Evolutionary conservation across 2,888 invertebrate species (phyloP), one percentile per base, ranked within the genome.

Genomic region (Alcis repandata): DNA sequence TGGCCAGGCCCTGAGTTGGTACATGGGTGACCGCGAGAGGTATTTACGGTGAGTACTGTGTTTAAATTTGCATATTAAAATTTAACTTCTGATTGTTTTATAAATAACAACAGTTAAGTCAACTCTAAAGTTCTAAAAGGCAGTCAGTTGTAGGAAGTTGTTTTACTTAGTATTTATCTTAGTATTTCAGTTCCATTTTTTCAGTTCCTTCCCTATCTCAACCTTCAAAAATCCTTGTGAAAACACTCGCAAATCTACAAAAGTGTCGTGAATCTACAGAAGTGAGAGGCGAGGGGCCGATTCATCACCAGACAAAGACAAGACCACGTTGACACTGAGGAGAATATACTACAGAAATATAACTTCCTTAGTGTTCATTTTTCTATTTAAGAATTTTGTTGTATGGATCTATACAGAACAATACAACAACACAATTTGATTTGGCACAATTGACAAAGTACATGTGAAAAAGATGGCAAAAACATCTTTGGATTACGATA

Each of bases 241-340:
- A 2, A 22, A 51, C 57, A 57, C 45, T 27, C 27, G n/a, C 49
- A 56, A 56, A 58, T 52, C 51, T 57, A 38, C 45, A 57, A 62
- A 58, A 59, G 40, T 49, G 49, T 56, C 4, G n/a, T 17, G 33
- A 56, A 45, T 33, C 32, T 56, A 54, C 58, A 59, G 41, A 64
- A 64, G 54, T 56, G 45, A 19, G 19, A 59, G 54, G 36, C 59
- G 10, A 36, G 64, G 54, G 64, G 3, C 48, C 59, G 40, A 59
- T 58, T 49, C 60, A 43, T 63, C 58, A 54, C 52, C 49, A 49
- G 20, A 65, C 63, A 68, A 69, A 59, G 65, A 49, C 67, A 17
- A 17, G 51, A 57, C 45, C 57, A 19, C 43, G 13, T 33, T 27
- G 8, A 3, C 11, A 9, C 19, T 0, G 20, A 51, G 13, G 13